These are phyloP conservation scores for Bathybates hornii DNA, from an alignment of 2,113 vertebrate genomes.

Conservation along the genomic window DNA sequence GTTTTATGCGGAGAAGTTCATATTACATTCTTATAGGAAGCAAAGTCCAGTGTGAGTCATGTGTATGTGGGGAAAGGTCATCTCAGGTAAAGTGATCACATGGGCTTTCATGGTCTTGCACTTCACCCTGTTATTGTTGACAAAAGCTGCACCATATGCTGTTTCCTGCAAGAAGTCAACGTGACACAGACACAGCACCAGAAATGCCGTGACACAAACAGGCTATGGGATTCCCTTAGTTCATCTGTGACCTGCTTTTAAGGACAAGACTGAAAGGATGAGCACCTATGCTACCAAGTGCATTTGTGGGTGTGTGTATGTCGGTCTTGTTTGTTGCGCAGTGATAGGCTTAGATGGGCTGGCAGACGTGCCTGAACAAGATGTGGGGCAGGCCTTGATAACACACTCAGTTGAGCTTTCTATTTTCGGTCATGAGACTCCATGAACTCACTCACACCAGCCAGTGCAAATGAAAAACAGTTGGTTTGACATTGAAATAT, in stretches of 20 bases:
- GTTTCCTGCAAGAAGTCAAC: constrained; percentile 3
- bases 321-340: constrained; percentile 51
- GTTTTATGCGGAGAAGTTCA: not conserved
- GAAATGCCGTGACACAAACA: not conserved
- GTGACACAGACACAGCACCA: not conserved
- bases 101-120: not conserved
- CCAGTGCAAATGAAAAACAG: constrained; percentile 39
- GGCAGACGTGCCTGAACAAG: constrained; percentile 62
- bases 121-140: constrained; percentile 29
- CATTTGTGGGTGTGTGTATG: constrained; percentile 12
- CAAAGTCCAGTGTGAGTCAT: constrained; percentile 15
- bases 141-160: constrained; percentile 13
- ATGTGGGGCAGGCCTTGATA: constrained; percentile 55
- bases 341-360: constrained; percentile 50
- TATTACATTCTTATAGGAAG: constrained; percentile 1
- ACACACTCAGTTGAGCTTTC: constrained; percentile 47
- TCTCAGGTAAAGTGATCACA: constrained; percentile 49
- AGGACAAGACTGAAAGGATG: constrained; percentile 43
- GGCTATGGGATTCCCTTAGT: not conserved
- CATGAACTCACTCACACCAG: constrained; percentile 46
- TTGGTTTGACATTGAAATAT: constrained; percentile 11
- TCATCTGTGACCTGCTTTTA: constrained; percentile 55
- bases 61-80: constrained; percentile 18
- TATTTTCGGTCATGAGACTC: constrained; percentile 59
- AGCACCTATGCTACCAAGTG: constrained; percentile 28